Evolutionary conservation across 2,888 invertebrate species (phyloP), one percentile per base, ranked within the genome.

Genomic region (Xylocampa areola): DNA sequence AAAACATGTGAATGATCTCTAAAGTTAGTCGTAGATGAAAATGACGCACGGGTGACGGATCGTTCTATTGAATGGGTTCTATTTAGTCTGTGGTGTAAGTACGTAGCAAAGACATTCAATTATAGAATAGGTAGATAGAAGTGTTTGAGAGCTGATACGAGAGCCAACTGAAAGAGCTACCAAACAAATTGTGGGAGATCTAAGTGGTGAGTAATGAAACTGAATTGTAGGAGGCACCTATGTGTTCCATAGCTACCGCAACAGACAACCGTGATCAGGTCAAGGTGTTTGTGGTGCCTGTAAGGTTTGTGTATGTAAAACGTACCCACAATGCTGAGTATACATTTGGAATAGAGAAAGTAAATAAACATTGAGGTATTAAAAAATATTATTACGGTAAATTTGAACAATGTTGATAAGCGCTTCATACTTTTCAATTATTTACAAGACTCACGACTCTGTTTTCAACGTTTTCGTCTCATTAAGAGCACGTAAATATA

Each of bases 1-100:
- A 73, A 72, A 58, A 65, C 61, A 71, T 72, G 74, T 50, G 60
- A 80, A 77, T 73, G 72, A 78, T 76, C 77, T 73, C 73, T 74
- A 67, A 78, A 76, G 68, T 69, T 71, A 67, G n/a, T n/a, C n/a
- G n/a, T n/a, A n/a, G 74, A 77, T 67, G 72, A 73, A 55, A 44
- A 68, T 81, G 83, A 83, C 81, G 82, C 79, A 79, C 59, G 3
- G 43, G 21, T 16, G 79, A 79, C 59, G 3, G 43, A 21, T 16
- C 54, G 30, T 53, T 48, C 53, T 57, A 62, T 49, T 65, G 60
- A 65, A 76, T 59, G 51, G 30, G 53, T 47, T 48, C 40, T 53
- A 59, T 71, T 62, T 59, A 59, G 75, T 64, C 63, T 65, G 43
- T 45, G 30, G 44, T 63, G 10, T 43, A 54, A 60, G 53, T 30